Evolutionary conservation across 2,888 invertebrate species (phyloP).

Genomic region (Sinohyriopsis cumingii): DNA sequence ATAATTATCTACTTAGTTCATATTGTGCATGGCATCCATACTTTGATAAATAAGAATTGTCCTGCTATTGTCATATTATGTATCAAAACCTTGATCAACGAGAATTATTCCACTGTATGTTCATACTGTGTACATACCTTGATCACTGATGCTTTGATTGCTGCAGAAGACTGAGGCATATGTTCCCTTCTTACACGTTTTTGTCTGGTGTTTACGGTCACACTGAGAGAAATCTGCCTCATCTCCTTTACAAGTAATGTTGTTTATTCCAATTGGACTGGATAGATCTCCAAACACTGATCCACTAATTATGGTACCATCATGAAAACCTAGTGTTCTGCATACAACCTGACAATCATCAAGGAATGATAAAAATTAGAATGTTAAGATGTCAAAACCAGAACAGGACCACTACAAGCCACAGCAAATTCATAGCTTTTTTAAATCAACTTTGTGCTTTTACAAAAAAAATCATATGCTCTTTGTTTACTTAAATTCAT

Average conservation of each 20-base stretch:
- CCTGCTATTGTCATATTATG: too few relatives aligned
- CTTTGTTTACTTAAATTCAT: too few relatives aligned
- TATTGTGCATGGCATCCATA: too few relatives aligned
- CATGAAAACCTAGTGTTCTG: conserved; percentile 36
- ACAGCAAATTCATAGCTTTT: too few relatives aligned
- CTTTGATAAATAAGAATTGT: too few relatives aligned
- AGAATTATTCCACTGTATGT: too few relatives aligned
- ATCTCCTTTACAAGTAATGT: conserved; percentile 73
- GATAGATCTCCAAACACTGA: conserved; percentile 47
- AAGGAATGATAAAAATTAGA: too few relatives aligned
- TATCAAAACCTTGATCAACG: conserved; percentile 35
- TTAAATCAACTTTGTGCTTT: too few relatives aligned
- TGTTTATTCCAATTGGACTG: conserved; percentile 39
- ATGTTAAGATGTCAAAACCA: too few relatives aligned
- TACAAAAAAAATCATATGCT: too few relatives aligned
- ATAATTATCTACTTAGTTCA: too few relatives aligned
- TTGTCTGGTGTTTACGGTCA: conserved; percentile 20
- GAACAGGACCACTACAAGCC: too few relatives aligned
- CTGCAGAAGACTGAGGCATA: conserved; percentile 56
- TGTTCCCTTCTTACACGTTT: conserved; percentile 30
- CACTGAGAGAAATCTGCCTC: conserved; percentile 49
- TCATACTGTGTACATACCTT: conserved; percentile 24
- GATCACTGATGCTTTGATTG: conserved; percentile 37
- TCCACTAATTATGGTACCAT: conserved; percentile 36
- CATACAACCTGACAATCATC: conserved; percentile 25